phyloP scores from a whole-genome alignment of 2,113 vertebrate genomes.

The Antechinus flavipes region DNA sequence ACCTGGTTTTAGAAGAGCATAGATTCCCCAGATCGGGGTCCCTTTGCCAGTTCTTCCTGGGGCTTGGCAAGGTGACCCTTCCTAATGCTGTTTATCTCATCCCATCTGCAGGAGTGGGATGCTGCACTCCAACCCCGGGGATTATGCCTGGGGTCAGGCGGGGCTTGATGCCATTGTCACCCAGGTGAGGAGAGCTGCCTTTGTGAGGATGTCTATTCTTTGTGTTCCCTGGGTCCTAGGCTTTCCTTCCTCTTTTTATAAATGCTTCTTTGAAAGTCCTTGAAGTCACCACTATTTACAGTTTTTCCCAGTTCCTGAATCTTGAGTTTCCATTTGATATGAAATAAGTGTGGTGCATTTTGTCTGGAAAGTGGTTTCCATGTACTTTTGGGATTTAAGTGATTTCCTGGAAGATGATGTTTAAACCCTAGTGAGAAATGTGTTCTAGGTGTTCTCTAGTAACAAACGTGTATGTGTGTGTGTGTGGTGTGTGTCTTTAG shows the following conservation, averaged over 20 bases:
- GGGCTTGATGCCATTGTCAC: conserved; percentile 98
- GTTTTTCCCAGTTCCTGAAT: background rate
- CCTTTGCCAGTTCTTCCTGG: conserved; percentile 35
- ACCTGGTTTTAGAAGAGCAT: conserved; percentile 28
- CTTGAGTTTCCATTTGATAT: conserved; percentile 51
- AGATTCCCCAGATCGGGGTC: conserved; percentile 23
- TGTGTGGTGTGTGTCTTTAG: background rate
- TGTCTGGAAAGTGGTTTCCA: background rate
- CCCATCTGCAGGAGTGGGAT: conserved; percentile 91
- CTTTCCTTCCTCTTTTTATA: conserved; percentile 59
- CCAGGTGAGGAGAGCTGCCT: conserved; percentile 88
- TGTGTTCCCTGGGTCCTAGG: conserved; percentile 54
- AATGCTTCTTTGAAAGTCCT: conserved; percentile 47
- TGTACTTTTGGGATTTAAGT: background rate
- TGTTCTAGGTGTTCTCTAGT: conserved; percentile 32
- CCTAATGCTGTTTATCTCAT: conserved; percentile 73
- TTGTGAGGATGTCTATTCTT: conserved; percentile 48
- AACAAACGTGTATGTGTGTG: background rate
- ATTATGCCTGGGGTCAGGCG: conserved; percentile 98
- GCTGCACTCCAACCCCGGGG: conserved; percentile 97
- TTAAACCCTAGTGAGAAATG: conserved; percentile 35
- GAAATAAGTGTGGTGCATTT: background rate
- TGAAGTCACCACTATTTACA: conserved; percentile 56
- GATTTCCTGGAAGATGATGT: conserved; percentile 44
- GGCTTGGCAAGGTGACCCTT: conserved; percentile 9